Evolutionary conservation across 64 coral and sea anemone genomes (phyloP).

Genomic region (Hydrozoanthus tunicans): DNA sequence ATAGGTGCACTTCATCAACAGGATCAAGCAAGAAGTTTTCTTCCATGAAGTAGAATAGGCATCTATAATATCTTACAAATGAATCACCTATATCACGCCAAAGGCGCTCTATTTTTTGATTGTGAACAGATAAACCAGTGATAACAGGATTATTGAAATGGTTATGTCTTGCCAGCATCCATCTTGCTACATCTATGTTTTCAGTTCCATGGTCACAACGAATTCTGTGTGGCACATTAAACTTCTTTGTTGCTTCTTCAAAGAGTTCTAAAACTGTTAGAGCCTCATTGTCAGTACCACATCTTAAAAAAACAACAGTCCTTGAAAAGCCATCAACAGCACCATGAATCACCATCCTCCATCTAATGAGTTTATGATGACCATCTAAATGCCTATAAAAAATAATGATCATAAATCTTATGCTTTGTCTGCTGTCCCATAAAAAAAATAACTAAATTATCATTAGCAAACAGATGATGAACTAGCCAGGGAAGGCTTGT

Average conservation of each 20-base stretch:
- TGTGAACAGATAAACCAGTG: slow-evolving; percentile 60
- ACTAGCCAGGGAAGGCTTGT: too few species aligned
- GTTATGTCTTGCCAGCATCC: slow-evolving; percentile 43
- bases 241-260: neutral
- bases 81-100: slow-evolving; percentile 53
- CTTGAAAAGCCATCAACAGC: slow-evolving; percentile 8
- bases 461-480: neutral
- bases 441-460: neutral
- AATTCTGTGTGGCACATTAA: slow-evolving; percentile 44
- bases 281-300: slow-evolving; percentile 1
- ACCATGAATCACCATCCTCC: slow-evolving; percentile 5
- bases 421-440: neutral
- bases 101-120: slow-evolving; percentile 68
- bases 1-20: slow-evolving; percentile 64
- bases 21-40: slow-evolving; percentile 59
- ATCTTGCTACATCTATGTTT: slow-evolving; percentile 62
- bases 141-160: slow-evolving; percentile 31
- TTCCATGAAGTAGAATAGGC: slow-evolving; percentile 58
- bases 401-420: neutral
- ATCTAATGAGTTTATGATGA: slow-evolving; percentile 20
- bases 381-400: slow-evolving; percentile 30
- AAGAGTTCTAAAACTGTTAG: slow-evolving; percentile 7
- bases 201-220: slow-evolving; percentile 60
- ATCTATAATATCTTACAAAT: slow-evolving; percentile 37
- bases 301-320: neutral